Conservation (phyloP, 2,113 vertebrate genomes). For the Chauna torquata region DNA sequence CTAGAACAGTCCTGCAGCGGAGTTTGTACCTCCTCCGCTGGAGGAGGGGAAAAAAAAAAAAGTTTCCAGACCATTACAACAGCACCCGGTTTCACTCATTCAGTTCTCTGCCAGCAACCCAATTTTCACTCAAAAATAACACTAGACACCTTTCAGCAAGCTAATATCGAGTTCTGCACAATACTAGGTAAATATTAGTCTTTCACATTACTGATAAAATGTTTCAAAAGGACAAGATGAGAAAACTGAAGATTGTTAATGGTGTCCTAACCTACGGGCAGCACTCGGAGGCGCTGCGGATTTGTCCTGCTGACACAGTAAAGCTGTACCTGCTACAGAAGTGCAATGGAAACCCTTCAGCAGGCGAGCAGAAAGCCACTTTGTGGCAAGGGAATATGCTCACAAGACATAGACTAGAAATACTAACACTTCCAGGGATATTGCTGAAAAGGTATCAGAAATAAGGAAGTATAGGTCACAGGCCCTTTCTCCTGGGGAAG, state of each 20-base stretch:
- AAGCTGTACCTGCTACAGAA: not conserved
- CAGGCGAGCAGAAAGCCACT: not conserved
- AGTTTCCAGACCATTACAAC: not conserved
- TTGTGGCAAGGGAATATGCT: not conserved
- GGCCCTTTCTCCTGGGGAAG: not conserved
- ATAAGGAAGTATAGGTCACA: not conserved
- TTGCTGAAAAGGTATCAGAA: not conserved
- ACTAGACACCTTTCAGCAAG: not conserved
- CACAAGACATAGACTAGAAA: not conserved
- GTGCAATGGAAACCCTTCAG: not conserved
- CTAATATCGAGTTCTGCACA: rapidly evolving
- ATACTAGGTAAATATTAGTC: not conserved
- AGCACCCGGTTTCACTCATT: not conserved
- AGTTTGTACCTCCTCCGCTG: not conserved
- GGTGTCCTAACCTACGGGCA: not conserved
- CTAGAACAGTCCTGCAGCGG: not conserved
- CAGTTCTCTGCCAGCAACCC: not conserved
- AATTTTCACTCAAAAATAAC: not conserved
- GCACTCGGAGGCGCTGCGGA: not conserved
- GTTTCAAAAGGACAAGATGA: not conserved
- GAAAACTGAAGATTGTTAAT: not conserved
- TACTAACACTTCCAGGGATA: rapidly evolving
- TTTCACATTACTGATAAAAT: not conserved
- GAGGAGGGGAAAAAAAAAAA: not conserved
- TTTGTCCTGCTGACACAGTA: not conserved